phyloP scores from a whole-genome alignment of 2,888 invertebrate genomes.

The Globia sparganii region DNA sequence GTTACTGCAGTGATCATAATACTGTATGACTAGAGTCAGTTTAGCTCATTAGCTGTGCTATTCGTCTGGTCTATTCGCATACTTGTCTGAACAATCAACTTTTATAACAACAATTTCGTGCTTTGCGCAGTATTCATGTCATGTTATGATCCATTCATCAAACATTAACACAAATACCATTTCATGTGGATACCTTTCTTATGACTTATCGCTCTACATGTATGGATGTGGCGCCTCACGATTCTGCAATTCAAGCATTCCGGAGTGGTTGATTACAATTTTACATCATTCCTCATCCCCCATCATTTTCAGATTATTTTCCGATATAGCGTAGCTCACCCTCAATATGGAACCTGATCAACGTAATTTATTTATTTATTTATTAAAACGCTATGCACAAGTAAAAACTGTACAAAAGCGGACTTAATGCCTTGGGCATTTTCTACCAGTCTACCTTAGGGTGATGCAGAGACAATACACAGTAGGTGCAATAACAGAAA shows the following conservation, averaged over 20 bases:
- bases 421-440: too few species aligned
- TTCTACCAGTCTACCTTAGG: too few species aligned
- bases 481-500: too few species aligned
- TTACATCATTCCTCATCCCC: neutral
- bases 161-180: slow-evolving; percentile 52
- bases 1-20: slow-evolving; percentile 63
- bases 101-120: slow-evolving; percentile 43
- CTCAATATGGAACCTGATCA: neutral
- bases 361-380: too few species aligned
- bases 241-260: neutral
- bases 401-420: too few species aligned
- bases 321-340: neutral
- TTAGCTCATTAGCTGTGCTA: slow-evolving; percentile 38
- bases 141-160: slow-evolving; percentile 39
- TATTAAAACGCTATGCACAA: too few species aligned
- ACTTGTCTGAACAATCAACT: slow-evolving; percentile 45
- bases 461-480: too few species aligned
- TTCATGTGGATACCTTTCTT: slow-evolving; percentile 37
- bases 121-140: slow-evolving; percentile 12
- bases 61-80: slow-evolving; percentile 51
- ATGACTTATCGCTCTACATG: slow-evolving; percentile 15
- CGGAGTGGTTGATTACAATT: neutral
- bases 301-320: slow-evolving; percentile 1
- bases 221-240: slow-evolving; percentile 13
- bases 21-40: slow-evolving; percentile 56